Conservation (phyloP, 53 echinoderm and acorn worm genomes). For the Echinometra lucunter region DNA sequence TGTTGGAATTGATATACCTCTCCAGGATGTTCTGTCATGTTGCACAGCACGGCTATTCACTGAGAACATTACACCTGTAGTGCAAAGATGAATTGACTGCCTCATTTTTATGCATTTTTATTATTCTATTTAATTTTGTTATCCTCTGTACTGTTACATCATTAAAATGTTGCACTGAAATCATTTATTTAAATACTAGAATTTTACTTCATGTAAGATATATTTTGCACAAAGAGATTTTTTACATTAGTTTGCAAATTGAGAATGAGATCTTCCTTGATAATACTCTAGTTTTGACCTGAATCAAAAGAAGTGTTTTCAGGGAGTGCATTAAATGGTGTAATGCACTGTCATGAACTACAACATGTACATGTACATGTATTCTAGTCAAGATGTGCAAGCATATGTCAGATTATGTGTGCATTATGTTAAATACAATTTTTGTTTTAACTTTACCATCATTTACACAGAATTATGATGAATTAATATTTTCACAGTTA, state of each 20-base stretch:
- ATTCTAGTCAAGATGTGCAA: too few species aligned
- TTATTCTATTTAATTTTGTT: background rate
- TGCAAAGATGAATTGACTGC: conserved; percentile 36
- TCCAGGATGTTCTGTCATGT: conserved; percentile 79
- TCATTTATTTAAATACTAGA: background rate
- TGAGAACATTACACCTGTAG: conserved; percentile 56
- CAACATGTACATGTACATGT: too few species aligned
- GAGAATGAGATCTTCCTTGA: background rate
- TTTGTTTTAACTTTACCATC: too few species aligned
- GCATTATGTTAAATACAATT: too few species aligned
- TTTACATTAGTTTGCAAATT: too few species aligned
- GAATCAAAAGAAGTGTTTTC: too few species aligned
- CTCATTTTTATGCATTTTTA: background rate
- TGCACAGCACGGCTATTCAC: conserved; percentile 77
- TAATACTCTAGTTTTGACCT: background rate
- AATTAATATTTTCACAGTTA: too few species aligned
- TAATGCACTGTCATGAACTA: too few species aligned
- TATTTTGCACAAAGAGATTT: too few species aligned
- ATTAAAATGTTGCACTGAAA: background rate
- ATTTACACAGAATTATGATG: too few species aligned
- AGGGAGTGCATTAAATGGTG: too few species aligned
- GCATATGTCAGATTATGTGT: too few species aligned
- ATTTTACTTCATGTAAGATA: background rate
- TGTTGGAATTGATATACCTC: conserved; percentile 79
- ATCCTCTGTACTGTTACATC: background rate